Base-by-base conservation (phyloP, 1,140 invertebrate species). In the Pseudomyrmex flavicornis region DNA sequence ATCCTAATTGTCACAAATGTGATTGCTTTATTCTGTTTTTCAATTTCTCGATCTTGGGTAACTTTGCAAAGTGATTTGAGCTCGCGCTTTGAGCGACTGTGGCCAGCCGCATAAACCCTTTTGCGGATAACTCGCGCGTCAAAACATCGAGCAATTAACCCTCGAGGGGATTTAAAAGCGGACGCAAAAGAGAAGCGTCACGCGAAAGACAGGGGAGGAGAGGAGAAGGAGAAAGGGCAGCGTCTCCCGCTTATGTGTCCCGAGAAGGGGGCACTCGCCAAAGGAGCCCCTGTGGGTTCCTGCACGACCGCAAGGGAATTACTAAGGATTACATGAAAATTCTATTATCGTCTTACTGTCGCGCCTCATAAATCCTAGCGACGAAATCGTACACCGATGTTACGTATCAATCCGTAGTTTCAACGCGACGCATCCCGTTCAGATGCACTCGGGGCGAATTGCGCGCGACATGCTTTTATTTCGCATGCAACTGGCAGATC, bases 311-410 rank as follows among this genome's bases (percentile, higher is more conserved):
- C 93, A 89, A 87, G 93, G 92, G 93, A 94, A 93, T 94, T 93
- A 94, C 91, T 84, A 90, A 91, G 93, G 93, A 93, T 94, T 94
- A 94, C 93, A 94, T 91, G 93, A 92, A 94, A 94, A 94, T 94
- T 94, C 93, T 94, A 94, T 94, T 94, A 94, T 92, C 93, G 91
- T 93, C 92, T 93, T 93, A 91, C 72, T 82, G 84, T 88, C 65
- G 84, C 26, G 73, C 58, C 22, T 75, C 75, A 59, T 88, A 74
- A 68, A 22, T 26, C 13, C 4, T 2, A 44, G 10, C 13, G 1
- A 46, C 17, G 66, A 87, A 85, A 89, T 73, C 83, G 61, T 50
- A 35, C 35, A 73, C 82, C 83, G 73, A 86, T 85, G 90, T 90
- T 76, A 87, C 87, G 80, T 85, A 90, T 90, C 90, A 88, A 90